Conservation (phyloP, 2,888 invertebrate species). For the Helobdella robusta region DNA sequence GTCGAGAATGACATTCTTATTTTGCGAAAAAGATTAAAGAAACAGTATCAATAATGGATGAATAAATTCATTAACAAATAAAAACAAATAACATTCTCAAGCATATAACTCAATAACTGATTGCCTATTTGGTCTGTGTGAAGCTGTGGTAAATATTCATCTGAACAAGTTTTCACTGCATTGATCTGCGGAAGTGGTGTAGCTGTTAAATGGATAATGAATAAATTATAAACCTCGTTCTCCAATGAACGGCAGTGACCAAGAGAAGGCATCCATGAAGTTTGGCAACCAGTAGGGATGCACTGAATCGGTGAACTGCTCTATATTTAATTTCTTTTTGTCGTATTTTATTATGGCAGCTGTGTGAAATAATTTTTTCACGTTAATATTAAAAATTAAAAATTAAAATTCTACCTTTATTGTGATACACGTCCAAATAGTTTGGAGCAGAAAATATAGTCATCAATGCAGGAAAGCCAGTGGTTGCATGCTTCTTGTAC, state of each 20-base stretch:
- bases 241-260: slow-evolving; percentile 98
- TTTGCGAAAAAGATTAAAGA: too few relatives aligned
- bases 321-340: slow-evolving; percentile 99
- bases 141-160: too few relatives aligned
- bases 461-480: slow-evolving; percentile 97
- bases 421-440: slow-evolving; percentile 99
- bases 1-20: too few relatives aligned
- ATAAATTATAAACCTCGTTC: too few relatives aligned
- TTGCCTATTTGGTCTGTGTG: too few relatives aligned
- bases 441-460: slow-evolving; percentile 99
- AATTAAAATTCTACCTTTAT: slow-evolving; percentile 59
- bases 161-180: too few relatives aligned
- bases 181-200: too few relatives aligned
- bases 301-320: slow-evolving; percentile 99
- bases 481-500: slow-evolving; percentile 99
- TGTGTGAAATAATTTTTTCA: slow-evolving; percentile 37
- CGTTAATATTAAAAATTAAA: neutral
- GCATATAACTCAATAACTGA: too few relatives aligned
- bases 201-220: too few relatives aligned
- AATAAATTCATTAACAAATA: too few relatives aligned
- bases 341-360: slow-evolving; percentile 99
- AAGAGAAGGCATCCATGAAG: slow-evolving; percentile 99
- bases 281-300: slow-evolving; percentile 99
- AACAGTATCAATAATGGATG: too few relatives aligned
- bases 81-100: too few relatives aligned